These are phyloP conservation scores for Rotaria macrura DNA, from an alignment of 2,888 invertebrate genomes.

Conservation along the genomic window DNA sequence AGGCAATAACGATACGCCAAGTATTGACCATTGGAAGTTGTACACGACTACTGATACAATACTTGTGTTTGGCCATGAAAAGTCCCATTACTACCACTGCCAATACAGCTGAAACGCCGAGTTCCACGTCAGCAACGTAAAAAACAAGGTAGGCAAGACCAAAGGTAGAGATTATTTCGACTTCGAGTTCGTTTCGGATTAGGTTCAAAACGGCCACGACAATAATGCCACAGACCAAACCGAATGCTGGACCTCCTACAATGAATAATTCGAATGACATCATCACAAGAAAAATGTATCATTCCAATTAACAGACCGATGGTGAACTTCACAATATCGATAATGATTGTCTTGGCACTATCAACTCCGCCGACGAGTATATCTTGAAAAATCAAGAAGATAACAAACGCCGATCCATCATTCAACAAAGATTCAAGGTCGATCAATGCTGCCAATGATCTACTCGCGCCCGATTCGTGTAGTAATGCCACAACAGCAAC, in stretches of 20 bases:
- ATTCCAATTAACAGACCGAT: not conserved
- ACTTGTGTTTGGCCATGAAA: not conserved
- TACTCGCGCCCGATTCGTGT: not conserved
- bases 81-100: not conserved
- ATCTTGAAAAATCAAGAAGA: not conserved
- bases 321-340: not conserved
- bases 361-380: not conserved
- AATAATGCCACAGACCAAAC: not conserved
- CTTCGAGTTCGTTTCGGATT: not conserved
- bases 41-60: not conserved
- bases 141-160: not conserved
- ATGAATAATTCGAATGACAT: not conserved
- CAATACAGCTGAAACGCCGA: not conserved
- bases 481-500: not conserved
- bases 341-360: not conserved
- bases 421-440: constrained; percentile 12
- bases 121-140: not conserved
- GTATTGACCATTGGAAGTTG: not conserved
- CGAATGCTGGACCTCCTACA: not conserved
- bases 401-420: not conserved
- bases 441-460: not conserved
- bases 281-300: not conserved
- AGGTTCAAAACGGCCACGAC: not conserved
- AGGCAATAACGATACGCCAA: not conserved
- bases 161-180: not conserved